Percentiles rank a stretch among this genome's conserved stretches.
These are phyloP conservation scores for Cheumatopsyche charites DNA, from an alignment of 1,140 invertebrate genomes.

Conservation along the genomic window DNA sequence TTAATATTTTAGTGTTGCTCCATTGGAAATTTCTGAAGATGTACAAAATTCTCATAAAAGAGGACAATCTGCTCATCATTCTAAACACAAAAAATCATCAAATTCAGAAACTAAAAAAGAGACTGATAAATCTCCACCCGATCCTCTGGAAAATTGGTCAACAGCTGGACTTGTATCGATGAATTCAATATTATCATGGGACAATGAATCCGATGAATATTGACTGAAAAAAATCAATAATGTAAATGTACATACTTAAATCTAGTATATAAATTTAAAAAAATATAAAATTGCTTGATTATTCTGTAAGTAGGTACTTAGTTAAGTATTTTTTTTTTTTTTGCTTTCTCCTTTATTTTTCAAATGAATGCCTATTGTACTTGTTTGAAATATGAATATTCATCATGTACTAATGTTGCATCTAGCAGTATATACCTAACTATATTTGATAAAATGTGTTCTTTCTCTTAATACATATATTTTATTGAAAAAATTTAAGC, in stretches of 20 bases:
- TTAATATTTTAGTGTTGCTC: conserved; percentile 38
- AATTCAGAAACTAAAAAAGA: conserved; percentile 5
- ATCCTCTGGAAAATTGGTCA: conserved; percentile 57
- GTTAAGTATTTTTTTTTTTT: background rate
- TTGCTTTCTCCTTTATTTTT: background rate
- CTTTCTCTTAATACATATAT: background rate
- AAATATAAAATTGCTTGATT: background rate
- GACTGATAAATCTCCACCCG: conserved; percentile 49
- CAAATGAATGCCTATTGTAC: background rate
- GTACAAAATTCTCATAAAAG: conserved; percentile 30
- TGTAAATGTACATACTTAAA: background rate
- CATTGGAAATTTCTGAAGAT: conserved; percentile 32
- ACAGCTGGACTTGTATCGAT: conserved; percentile 57
- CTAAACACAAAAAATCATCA: conserved; percentile 17
- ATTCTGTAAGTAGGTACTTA: background rate
- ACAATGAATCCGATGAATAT: conserved; percentile 46
- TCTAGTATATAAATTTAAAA: background rate
- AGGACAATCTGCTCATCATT: conserved; percentile 41
- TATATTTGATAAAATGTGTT: too few species aligned
- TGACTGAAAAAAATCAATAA: conserved; percentile 22
- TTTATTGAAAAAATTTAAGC: background rate
- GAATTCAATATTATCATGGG: conserved; percentile 54
- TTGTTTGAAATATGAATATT: background rate
- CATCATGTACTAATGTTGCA: too few species aligned
- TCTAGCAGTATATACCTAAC: too few species aligned